phyloP scores from a whole-genome alignment of 1,140 invertebrate species.

The Metopolophium dirhodum region DNA sequence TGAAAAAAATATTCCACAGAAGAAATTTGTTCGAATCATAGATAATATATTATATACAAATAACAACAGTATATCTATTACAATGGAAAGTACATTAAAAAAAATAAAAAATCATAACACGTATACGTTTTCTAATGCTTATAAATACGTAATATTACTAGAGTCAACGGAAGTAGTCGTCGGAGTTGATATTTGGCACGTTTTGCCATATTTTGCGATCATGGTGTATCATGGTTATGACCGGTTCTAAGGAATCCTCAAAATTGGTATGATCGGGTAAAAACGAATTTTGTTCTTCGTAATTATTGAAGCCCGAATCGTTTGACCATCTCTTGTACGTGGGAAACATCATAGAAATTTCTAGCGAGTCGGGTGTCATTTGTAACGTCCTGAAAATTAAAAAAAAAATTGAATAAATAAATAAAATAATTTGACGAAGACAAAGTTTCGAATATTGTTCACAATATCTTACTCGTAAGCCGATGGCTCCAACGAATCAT shows the following conservation, averaged over 20 bases:
- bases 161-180: slow-evolving; percentile 37
- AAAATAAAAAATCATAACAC: not conserved
- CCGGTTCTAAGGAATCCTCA: slow-evolving; percentile 38
- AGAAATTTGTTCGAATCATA: not conserved
- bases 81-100: slow-evolving; percentile 6
- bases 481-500: slow-evolving; percentile 22
- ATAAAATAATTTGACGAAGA: not conserved
- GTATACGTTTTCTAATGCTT: slow-evolving; percentile 1
- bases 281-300: not conserved
- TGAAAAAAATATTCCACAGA: not conserved
- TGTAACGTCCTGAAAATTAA: slow-evolving; percentile 11
- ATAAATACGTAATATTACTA: not conserved
- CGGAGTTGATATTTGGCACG: slow-evolving; percentile 45
- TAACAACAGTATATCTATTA: not conserved
- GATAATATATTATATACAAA: slow-evolving; percentile 12
- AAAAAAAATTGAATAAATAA: not conserved
- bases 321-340: slow-evolving; percentile 42
- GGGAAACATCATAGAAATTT: not conserved
- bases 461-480: slow-evolving; percentile 27
- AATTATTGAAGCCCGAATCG: slow-evolving; percentile 34
- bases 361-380: slow-evolving; percentile 37
- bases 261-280: slow-evolving; percentile 1
- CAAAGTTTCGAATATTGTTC: not conserved
- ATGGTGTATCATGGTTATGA: slow-evolving; percentile 35
- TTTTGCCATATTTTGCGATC: slow-evolving; percentile 55